phyloP scores from a whole-genome alignment of 2,113 vertebrate genomes.

The Saccopteryx bilineata region DNA sequence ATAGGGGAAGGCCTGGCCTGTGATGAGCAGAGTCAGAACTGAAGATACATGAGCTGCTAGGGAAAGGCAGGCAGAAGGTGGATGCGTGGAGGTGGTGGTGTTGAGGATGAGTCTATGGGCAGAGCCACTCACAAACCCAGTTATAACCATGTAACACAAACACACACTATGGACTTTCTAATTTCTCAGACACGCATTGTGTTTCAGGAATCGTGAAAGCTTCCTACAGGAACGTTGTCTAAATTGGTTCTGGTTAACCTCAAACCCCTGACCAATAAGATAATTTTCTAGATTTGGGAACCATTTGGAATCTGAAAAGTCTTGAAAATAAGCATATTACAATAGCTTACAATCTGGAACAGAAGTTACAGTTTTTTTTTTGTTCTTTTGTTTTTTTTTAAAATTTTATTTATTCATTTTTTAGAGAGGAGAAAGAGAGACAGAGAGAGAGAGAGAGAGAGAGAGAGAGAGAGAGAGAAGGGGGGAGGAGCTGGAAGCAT shows the following conservation, averaged over 20 bases:
- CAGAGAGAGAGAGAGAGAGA: no score
- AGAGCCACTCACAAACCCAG: not conserved
- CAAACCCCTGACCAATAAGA: conserved; percentile 55
- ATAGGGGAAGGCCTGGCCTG: not conserved
- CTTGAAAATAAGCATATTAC: conserved; percentile 83
- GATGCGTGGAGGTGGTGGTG: rapidly evolving
- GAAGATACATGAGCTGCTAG: not conserved
- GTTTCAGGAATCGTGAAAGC: conserved; percentile 31
- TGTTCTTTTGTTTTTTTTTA: no score
- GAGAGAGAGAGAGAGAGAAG: no score
- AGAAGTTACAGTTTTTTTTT: no score
- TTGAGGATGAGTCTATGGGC: not conserved
- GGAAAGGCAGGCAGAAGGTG: not conserved
- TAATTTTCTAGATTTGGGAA: conserved; percentile 71
- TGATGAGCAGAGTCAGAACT: not conserved
- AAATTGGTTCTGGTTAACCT: conserved; percentile 41
- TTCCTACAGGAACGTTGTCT: not conserved
- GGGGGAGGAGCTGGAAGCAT: no score
- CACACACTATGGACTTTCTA: not conserved
- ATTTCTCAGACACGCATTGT: not conserved
- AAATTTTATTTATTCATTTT: no score
- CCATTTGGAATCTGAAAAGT: conserved; percentile 82
- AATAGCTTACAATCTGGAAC: conserved; percentile 64
- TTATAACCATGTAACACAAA: not conserved
- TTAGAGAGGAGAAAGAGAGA: no score